Evolutionary conservation across 2,888 invertebrate species (phyloP), one percentile per base, ranked within the genome.

Genomic region (Agonopterix heracliana): DNA sequence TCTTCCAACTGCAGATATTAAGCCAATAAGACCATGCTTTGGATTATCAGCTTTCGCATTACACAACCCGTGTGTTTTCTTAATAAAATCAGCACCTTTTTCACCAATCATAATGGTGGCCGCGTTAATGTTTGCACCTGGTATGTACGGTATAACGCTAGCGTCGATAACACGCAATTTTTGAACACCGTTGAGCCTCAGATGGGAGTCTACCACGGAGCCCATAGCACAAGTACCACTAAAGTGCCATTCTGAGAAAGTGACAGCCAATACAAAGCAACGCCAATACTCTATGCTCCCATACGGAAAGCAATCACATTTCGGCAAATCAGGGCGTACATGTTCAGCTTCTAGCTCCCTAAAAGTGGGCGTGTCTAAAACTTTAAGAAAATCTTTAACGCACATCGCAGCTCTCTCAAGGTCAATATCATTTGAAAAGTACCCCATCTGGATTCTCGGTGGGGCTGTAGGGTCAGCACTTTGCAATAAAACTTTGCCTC

Each of bases 201-300:
- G 34, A n/a, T 34, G 71, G 0, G 90, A 86, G 71, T 92, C 92
- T 0, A 94, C 92, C 0, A 94, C 94, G 0, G 92, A 89, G 0
- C 93, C 94, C 94, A 95, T 94, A 64, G 93, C 93, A 47, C 91
- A 91, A 0, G 94, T 94, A 0, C 94, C 91, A 0, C 89, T 80
- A 0, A 92, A 93, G 68, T 94, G 93, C 59, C 92, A 93, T 44
- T 92, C 90, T 0, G 93, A 93, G 35, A 90, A 87, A 0, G 68
- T 92, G 92, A 54, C 45, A 10, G 49, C 48, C 9, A 46, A 44
- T 1, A 54, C 47, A 41, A 57, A 61, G 41, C 64, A 65, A 12
- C 48, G 52, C 59, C 59, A 63, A 44, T 61, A 63, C 5, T 54
- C 51, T n/a, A 47, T 52, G 41, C 53, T 59, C 4, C 43, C 34